Percentiles rank a stretch among this genome's conserved stretches.
These are phyloP conservation scores for Acrocephalus kingi DNA, from an alignment of 2,113 vertebrate species.

Conservation along the genomic window DNA sequence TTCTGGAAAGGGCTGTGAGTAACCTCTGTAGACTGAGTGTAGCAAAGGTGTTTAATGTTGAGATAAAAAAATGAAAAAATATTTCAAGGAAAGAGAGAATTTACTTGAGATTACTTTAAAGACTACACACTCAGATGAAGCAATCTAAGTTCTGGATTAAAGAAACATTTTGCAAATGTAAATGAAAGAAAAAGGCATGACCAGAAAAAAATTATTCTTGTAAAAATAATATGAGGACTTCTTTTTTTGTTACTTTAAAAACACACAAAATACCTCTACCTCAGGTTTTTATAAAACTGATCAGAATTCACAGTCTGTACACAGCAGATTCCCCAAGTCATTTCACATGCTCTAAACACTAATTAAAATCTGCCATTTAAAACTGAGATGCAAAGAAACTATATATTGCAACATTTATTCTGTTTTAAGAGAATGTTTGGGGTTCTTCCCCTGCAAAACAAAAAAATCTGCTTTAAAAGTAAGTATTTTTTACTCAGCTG, in stretches of 20 bases:
- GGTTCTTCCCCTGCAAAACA: background rate
- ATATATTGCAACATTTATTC: background rate
- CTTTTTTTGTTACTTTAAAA: background rate
- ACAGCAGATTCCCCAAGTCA: background rate
- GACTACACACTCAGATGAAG: background rate
- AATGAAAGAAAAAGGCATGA: background rate
- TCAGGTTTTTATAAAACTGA: background rate
- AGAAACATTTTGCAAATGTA: slow-evolving; percentile 13
- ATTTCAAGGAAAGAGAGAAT: slow-evolving; percentile 7
- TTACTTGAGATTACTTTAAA: background rate
- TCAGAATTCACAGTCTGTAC: background rate
- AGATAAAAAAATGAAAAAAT: background rate
- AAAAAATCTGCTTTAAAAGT: background rate
- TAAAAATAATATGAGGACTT: background rate
- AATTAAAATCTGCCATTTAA: background rate
- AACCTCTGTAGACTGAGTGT: background rate
- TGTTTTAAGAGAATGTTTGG: background rate
- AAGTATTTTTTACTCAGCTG: background rate
- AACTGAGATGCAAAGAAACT: background rate
- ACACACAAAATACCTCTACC: background rate
- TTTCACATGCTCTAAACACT: background rate
- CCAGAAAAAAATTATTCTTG: background rate
- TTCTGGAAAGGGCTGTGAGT: background rate
- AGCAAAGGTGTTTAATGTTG: background rate
- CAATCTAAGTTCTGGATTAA: slow-evolving; percentile 6